These are phyloP conservation scores for Trichopoda pennipes DNA, from an alignment of 2,888 invertebrate species.

Conservation along the genomic window DNA sequence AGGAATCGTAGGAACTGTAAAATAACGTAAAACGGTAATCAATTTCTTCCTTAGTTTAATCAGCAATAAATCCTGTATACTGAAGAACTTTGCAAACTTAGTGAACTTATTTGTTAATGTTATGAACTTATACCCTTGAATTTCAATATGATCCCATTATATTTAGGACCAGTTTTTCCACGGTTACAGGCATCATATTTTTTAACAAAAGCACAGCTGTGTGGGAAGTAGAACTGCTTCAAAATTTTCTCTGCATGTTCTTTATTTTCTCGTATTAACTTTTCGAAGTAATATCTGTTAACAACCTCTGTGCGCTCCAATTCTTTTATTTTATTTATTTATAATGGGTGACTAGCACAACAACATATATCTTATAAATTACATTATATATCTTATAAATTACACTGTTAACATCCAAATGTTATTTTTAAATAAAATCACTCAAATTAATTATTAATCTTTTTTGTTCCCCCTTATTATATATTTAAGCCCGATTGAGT, in stretches of 20 bases:
- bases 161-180: not conserved
- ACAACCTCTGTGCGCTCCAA: not conserved
- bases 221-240: not conserved
- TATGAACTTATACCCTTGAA: constrained; percentile 1
- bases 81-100: not conserved
- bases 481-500: too few relatives aligned
- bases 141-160: constrained; percentile 8
- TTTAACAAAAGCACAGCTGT: not conserved
- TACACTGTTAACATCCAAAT: too few relatives aligned
- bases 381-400: too few relatives aligned
- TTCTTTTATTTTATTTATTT: too few relatives aligned
- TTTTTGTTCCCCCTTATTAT: too few relatives aligned
- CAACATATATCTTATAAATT: too few relatives aligned
- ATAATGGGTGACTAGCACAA: too few relatives aligned
- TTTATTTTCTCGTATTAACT: not conserved
- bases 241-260: not conserved
- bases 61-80: not conserved
- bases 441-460: too few relatives aligned
- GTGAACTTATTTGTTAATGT: not conserved
- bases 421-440: too few relatives aligned
- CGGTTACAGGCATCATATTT: not conserved
- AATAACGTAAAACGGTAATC: not conserved
- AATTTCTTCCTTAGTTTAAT: not conserved
- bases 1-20: not conserved
- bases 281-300: not conserved